Percentiles rank a stretch among this genome's conserved stretches.
These are phyloP conservation scores for Blastomussa wellsi DNA, from an alignment of 92 coral and sea anemone genomes.

Conservation along the genomic window DNA sequence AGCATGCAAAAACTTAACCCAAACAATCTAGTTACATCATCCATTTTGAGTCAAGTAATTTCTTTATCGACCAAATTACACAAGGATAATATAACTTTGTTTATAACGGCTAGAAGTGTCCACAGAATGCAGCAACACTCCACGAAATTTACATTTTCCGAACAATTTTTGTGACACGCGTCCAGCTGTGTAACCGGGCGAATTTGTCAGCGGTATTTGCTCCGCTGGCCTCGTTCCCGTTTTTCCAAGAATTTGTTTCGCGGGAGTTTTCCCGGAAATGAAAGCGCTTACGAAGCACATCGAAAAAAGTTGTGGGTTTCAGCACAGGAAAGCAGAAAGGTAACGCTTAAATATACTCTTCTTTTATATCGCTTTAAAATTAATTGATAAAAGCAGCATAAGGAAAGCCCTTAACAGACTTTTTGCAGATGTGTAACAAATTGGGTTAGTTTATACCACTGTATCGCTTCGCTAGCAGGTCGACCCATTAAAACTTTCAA, in stretches of 20 bases:
- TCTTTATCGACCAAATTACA: not conserved
- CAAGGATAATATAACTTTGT: not conserved
- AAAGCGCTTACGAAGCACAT: conserved; percentile 15
- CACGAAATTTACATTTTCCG: not conserved
- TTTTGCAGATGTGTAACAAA: too few species aligned
- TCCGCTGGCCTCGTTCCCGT: not conserved
- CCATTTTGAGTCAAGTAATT: conserved; percentile 54
- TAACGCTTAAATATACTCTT: not conserved
- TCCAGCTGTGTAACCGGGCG: conserved; percentile 59
- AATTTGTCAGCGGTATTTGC: conserved; percentile 34
- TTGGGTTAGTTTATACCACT: too few species aligned
- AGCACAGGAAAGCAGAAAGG: not conserved
- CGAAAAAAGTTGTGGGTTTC: not conserved
- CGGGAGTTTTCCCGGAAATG: conserved; percentile 3
- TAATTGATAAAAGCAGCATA: not conserved
- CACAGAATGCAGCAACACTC: not conserved
- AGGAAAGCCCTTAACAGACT: not conserved
- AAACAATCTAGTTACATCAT: conserved; percentile 72
- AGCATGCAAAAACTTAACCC: conserved; percentile 85
- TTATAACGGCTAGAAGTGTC: not conserved
- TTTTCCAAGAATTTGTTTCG: not conserved
- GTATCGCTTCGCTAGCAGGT: too few species aligned
- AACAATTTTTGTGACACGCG: conserved; percentile 54
- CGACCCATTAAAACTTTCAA: too few species aligned
- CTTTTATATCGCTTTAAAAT: not conserved